These are phyloP conservation scores for Latrodectus hesperus DNA, from an alignment of 2,888 invertebrate species.

Conservation along the genomic window DNA sequence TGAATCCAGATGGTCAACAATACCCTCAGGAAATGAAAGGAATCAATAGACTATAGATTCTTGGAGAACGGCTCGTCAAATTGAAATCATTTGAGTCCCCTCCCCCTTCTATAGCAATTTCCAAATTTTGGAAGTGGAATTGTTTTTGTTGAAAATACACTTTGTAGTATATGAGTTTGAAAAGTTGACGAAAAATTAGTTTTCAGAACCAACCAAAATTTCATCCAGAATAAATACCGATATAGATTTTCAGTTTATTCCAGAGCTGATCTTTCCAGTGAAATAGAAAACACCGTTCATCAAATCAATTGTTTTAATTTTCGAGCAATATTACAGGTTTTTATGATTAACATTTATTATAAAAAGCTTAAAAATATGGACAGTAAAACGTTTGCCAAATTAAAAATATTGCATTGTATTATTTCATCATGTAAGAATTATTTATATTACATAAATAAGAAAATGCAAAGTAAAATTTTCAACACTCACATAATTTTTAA, in stretches of 20 bases:
- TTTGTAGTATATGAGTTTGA: slow-evolving; percentile 13
- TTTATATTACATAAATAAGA: too few relatives aligned
- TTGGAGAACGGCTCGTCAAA: slow-evolving; percentile 16
- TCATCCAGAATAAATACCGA: not conserved
- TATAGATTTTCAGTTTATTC: not conserved
- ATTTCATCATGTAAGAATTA: too few relatives aligned
- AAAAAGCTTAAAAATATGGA: too few relatives aligned
- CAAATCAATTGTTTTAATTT: too few relatives aligned
- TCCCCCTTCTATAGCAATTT: not conserved
- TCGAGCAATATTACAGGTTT: too few relatives aligned
- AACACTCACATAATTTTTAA: too few relatives aligned
- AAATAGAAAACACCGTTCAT: too few relatives aligned
- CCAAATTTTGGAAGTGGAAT: slow-evolving; percentile 18
- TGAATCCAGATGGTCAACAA: slow-evolving; percentile 49
- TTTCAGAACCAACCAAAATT: not conserved
- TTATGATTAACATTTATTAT: too few relatives aligned
- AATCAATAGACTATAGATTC: slow-evolving; percentile 22
- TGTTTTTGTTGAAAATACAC: slow-evolving; percentile 46
- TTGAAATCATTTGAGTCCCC: slow-evolving; percentile 33
- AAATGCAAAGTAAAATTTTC: too few relatives aligned
- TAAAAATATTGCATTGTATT: too few relatives aligned
- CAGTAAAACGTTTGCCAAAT: too few relatives aligned
- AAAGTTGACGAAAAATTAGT: slow-evolving; percentile 1
- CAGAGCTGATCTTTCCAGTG: too few relatives aligned
- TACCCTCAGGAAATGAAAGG: slow-evolving; percentile 6